Base-by-base conservation (phyloP, 2,888 invertebrate genomes). In the Polydrusus tereticollis region DNA sequence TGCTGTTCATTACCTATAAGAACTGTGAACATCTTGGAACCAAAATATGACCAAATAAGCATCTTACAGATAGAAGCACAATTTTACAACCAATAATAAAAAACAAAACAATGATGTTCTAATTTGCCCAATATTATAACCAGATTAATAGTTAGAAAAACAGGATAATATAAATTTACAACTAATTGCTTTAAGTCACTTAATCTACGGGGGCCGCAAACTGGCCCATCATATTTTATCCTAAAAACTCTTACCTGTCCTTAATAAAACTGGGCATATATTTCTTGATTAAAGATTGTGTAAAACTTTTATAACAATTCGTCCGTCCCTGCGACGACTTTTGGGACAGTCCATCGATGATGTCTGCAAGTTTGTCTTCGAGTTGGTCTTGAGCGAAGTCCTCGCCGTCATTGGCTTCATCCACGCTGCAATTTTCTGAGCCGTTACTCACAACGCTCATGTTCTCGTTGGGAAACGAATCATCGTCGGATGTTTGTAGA, bases 321-420 rank as follows among this genome's bases (percentile, higher is more conserved):
- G 91, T 90, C 36, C 98, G 90, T 8, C 94, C 94, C 77, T 95
- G 94, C 8, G 93, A 92, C 75, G 96, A 94, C 80, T 97, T 96
- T 77, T 97, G 94, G n/a, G 92, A 90, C 43, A 96, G 88, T 21
- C 93, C 94, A 82, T 99, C 98, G 62, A 98, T 90, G 0, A 93
- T 90, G 82, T 96, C 96, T 29, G 91, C 88, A 26, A 98, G 88
- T 84, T 96, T 96, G 79, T 97, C 96, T 85, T 98, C 97, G 77
- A 94, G 92, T 5, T 88, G 86, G 78, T 94, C 94, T 84, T 89
- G 88, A 2, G 87, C 85, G 14, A 87, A 80, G 73, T 92, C 92
- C 73, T 91, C 91, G 29, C 88, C 86, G 5, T 60, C 68, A 36
- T 50, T 47, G 12, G 84, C 83, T 16, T 87, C 87, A 41, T 87